Evolutionary conservation across 2,113 vertebrate species (phyloP), one percentile per base, ranked within the genome.

Genomic region (Grantiella picta): DNA sequence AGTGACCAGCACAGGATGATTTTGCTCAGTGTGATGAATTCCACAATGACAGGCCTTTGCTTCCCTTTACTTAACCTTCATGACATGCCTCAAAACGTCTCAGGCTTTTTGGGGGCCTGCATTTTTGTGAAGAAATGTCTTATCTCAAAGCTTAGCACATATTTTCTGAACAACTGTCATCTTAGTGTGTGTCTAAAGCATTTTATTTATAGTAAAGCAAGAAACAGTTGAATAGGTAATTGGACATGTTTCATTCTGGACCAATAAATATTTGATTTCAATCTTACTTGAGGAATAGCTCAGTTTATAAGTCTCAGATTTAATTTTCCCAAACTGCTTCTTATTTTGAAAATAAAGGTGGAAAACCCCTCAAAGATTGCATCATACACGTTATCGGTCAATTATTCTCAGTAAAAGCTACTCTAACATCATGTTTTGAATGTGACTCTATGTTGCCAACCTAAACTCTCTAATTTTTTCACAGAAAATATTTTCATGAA

Each of bases 71-170:
- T 77, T 56, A 52, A 38, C 9, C 42, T 61, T 61, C n/a, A 56
- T 11, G 35, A 33, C 5, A 42, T 14, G n/a, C 4, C 3, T 28
- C 16, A 68, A 70, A 60, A 86, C 3, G 50, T 9, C 10, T 36
- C 24, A 35, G 19, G 10, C 3, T 29, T 70, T 66, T 50, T 8
- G 20, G 2, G 9, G 10, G 4, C 4, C 14, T 49, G 12, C 6
- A 29, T 49, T 83, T 66, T 80, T 76, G 16, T 53, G 56, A 57
- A 78, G 16, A 61, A 59, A 68, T 23, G 3, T 33, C 35, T 90
- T 38, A n/a, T 16, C 11, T 45, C 15, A 45, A 77, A 72, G 12
- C 12, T 81, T 70, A 69, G 25, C 17, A 53, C 0, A 0, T 47
- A 33, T 42, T 77, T 83, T 83, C 38, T 28, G 5, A 53, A 53